A percentile compares a stretch with the other conserved stretches of the same genome.
These are phyloP conservation scores for Empidonax traillii DNA, from an alignment of 2,113 vertebrate species.

Conservation along the genomic window DNA sequence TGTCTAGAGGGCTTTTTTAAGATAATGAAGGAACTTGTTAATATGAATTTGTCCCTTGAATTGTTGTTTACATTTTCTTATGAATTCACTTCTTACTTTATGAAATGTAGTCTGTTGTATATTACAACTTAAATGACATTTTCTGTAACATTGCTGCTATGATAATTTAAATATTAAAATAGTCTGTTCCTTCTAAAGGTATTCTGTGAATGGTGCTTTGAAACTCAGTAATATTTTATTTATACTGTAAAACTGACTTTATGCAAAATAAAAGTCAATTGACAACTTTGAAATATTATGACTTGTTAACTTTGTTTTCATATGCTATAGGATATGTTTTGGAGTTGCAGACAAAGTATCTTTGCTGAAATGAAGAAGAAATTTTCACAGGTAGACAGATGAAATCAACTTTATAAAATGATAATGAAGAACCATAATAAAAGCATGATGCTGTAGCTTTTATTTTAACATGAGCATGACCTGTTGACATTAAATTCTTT, in stretches of 20 bases:
- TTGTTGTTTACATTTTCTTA: background rate
- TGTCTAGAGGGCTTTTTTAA: background rate
- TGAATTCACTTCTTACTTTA: background rate
- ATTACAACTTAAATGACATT: background rate
- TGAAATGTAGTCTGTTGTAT: background rate
- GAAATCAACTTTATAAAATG: constrained; percentile 49
- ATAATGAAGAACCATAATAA: constrained; percentile 51
- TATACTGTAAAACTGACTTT: background rate
- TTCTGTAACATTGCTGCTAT: background rate
- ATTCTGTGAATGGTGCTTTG: background rate
- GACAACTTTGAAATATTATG: constrained; percentile 23
- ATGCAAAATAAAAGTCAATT: background rate
- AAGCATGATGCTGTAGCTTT: constrained; percentile 65
- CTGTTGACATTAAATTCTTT: background rate
- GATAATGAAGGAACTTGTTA: background rate
- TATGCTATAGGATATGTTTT: constrained; percentile 87
- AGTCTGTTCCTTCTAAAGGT: background rate
- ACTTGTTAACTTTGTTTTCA: constrained; percentile 72
- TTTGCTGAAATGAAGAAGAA: constrained; percentile 98
- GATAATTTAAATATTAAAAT: background rate
- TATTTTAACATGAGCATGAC: constrained; percentile 69
- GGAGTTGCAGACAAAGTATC: constrained; percentile 97
- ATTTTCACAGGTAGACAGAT: constrained; percentile 89
- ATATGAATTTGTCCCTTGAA: background rate
- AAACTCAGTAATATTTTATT: background rate